Evolutionary conservation across 2,888 invertebrate species (phyloP), one percentile per base, ranked within the genome.

Genomic region (Pterostichus niger): DNA sequence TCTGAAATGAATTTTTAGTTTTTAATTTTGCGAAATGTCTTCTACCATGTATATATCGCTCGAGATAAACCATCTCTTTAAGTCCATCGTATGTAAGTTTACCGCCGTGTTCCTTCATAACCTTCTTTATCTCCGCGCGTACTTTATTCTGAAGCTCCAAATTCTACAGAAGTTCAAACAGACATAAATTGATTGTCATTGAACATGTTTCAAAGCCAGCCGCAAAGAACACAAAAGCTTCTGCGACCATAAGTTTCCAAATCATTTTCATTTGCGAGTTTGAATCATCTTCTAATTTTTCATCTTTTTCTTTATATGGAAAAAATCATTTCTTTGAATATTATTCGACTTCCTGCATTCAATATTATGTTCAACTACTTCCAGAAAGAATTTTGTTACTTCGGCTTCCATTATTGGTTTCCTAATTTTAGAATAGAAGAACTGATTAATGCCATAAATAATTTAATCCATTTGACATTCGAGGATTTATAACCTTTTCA

Each of bases 121-220:
- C 80, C 17, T 35, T 59, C 24, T 52, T 24, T n/a, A 84, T 84
- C n/a, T 84, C 84, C 7, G 33, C 54, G 9, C 84, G 33, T n/a
- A 79, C 35, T 52, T 71, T 84, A 40, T 84, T 79, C 61, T 84
- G 84, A n/a, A 84, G 79, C 1, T 78, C 40, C 2, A 33, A 24
- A 75, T 84, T 68, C 11, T 68, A 71, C 17, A 71, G 17, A 68
- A 84, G 75, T 71, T 84, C 84, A 56, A 68, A 82, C 56, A 84
- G 49, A 54, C 84, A 84, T 24, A 82, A 79, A 40, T 73, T 78
- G 17, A 82, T 78, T 11, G 82, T 84, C 49, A 78, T 84, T 13
- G 84, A 78, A 33, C 82, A 84, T 24, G 84, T 84, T 73, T 84
- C 84, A 79, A 82, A 84, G 11, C 84, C 84, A 79, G 84, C 84